A percentile compares a stretch with the other conserved stretches of the same genome.
Conservation (phyloP, 1,140 invertebrate species). For the Coelopa frigida region DNA sequence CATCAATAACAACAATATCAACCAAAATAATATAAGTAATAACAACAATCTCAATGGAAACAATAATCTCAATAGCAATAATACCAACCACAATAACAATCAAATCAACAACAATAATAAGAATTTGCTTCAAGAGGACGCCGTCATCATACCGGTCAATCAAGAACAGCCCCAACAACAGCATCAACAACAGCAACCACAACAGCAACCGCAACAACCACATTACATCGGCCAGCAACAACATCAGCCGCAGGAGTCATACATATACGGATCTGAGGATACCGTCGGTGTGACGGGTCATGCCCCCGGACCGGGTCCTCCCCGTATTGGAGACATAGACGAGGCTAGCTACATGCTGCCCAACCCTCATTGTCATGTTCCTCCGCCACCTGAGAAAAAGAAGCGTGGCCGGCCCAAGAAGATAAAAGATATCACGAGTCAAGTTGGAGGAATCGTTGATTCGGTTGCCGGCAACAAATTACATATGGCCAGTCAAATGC, state of each 20-base stretch:
- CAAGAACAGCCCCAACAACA: too few species aligned
- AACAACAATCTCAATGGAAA: background rate
- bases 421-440: constrained; percentile 66
- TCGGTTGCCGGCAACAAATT: constrained; percentile 17
- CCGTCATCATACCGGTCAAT: too few species aligned
- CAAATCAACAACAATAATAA: too few species aligned
- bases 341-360: too few species aligned
- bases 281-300: too few species aligned
- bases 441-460: constrained; percentile 46
- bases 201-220: too few species aligned
- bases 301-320: too few species aligned
- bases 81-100: background rate
- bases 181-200: too few species aligned
- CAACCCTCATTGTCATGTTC: constrained; percentile 11
- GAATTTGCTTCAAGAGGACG: too few species aligned
- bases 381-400: constrained; percentile 65
- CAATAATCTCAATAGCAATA: background rate
- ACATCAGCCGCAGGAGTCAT: background rate
- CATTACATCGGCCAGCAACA: background rate
- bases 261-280: too few species aligned
- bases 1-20: too few species aligned
- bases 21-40: background rate
- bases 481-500: constrained; percentile 8
- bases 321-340: too few species aligned
- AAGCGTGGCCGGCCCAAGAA: constrained; percentile 83